Conservation (phyloP, 2,888 invertebrate genomes). For the Coremacera marginata region DNA sequence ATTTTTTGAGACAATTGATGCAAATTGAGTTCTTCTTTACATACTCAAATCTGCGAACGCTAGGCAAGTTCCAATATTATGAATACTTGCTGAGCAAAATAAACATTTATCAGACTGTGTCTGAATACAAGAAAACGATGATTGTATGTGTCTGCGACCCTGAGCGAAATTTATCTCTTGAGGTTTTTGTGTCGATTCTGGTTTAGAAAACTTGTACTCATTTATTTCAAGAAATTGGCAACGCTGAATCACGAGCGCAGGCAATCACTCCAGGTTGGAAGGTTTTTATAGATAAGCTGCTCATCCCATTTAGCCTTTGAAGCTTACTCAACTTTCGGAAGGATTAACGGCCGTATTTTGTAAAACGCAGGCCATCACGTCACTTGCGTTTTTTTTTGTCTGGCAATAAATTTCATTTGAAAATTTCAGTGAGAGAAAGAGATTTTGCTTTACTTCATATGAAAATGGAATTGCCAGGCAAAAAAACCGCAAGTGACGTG, state of each 20-base stretch:
- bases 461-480: no score
- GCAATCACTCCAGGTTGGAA: conserved; percentile 19
- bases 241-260: no score
- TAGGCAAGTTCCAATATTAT: no score
- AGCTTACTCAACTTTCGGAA: conserved; percentile 8
- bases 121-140: conserved; percentile 3
- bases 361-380: no score
- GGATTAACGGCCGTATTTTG: no score
- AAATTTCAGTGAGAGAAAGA: no score
- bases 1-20: conserved; percentile 28
- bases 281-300: background rate
- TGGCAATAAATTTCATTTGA: no score
- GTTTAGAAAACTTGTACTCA: background rate
- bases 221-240: no score
- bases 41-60: background rate
- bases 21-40: conserved; percentile 6
- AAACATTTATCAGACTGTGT: background rate
- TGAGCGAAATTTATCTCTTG: background rate
- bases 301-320: conserved; percentile 17
- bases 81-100: no score
- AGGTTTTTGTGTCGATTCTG: background rate
- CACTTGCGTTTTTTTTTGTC: no score
- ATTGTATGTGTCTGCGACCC: background rate
- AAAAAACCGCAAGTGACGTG: no score
- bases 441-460: no score